phyloP scores from a whole-genome alignment of 2,113 vertebrate species.

The Talpa occidentalis region DNA sequence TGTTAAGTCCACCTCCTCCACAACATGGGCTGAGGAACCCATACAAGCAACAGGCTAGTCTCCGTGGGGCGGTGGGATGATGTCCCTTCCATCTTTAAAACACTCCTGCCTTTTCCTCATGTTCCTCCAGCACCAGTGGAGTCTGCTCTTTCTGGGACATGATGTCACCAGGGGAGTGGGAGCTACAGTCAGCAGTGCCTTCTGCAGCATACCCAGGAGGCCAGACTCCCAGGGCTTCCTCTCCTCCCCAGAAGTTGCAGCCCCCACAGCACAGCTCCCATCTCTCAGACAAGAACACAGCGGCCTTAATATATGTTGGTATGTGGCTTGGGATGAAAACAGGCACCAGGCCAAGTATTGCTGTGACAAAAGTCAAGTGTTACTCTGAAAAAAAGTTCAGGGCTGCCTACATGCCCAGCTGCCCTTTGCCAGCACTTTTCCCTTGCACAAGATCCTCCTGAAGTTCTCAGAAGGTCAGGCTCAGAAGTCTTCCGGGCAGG shows the following conservation, averaged over 20 bases:
- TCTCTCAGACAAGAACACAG: not conserved
- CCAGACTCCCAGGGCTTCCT: not conserved
- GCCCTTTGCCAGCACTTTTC: conserved; percentile 30
- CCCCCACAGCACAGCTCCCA: not conserved
- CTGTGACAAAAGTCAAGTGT: conserved; percentile 57
- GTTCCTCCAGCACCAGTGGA: not conserved
- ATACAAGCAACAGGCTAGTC: not conserved
- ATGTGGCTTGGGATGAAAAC: conserved; percentile 42
- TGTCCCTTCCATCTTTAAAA: not conserved
- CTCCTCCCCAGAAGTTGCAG: conserved; percentile 2
- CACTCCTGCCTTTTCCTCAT: not conserved
- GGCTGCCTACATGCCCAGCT: conserved; percentile 47
- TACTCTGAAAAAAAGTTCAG: conserved; percentile 13
- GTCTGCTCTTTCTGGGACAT: not conserved
- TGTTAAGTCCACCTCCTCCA: not conserved
- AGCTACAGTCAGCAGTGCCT: not conserved
- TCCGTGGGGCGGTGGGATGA: not conserved
- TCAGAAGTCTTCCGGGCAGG: conserved; percentile 46
- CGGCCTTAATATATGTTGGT: conserved; percentile 50
- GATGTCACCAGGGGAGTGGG: not conserved
- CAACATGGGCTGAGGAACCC: not conserved
- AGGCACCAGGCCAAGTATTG: conserved; percentile 14
- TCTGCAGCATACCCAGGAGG: not conserved
- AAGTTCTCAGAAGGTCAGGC: conserved; percentile 61
- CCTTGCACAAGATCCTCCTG: conserved; percentile 17